Base-by-base conservation (phyloP, 2,797 vertebrate genomes). In the Anisognathus igniventris region DNA sequence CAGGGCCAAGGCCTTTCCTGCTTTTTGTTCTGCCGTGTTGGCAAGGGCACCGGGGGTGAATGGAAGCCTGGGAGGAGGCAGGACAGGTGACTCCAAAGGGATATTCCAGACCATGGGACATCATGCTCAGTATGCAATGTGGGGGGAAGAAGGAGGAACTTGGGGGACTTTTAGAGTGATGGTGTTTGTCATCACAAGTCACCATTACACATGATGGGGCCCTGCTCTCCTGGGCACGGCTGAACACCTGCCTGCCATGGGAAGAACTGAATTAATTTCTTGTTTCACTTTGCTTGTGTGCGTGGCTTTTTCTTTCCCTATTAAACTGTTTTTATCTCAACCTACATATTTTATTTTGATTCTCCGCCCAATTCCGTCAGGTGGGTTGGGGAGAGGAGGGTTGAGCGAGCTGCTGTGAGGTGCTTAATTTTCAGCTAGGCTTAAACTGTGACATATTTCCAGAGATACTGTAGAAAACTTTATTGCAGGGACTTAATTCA, bases 1-100 rank as follows among this genome's bases (percentile, higher is more conserved):
- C 10, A 54, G 35, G 66, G 12, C 40, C 25, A 23, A 67, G 18
- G 6, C 22, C 12, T 54, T 23, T 47, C 23, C 18, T 56, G 22
- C 14, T 61, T 40, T 74, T 42, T 0, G 0, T 35, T 31, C 18
- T 61, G 23, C 40, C 40, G 2, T 9, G 17, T 31, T 74, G 19
- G 27, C 1, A 2, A 40, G 22, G 10, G 31, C 15, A 4, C 15
- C 1, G 2, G 15, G 21, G 22, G 1, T 66, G 14, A 6, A 11
- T 22, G 25, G 33, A 14, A 53, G 22, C 9, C 0, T 54, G 56
- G n/a, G 28, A 37, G 28, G n/a, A 82, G 24, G 14, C 39, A 54
- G 54, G 16, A 48, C 25, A 62, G 48, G 10, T 30, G 62, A 56
- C 24, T 20, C 31, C 21, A 42, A 44, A 68, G 28, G 11, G 37